Conservation (phyloP, 2,888 invertebrate genomes). For the Ferrisia virgata region DNA sequence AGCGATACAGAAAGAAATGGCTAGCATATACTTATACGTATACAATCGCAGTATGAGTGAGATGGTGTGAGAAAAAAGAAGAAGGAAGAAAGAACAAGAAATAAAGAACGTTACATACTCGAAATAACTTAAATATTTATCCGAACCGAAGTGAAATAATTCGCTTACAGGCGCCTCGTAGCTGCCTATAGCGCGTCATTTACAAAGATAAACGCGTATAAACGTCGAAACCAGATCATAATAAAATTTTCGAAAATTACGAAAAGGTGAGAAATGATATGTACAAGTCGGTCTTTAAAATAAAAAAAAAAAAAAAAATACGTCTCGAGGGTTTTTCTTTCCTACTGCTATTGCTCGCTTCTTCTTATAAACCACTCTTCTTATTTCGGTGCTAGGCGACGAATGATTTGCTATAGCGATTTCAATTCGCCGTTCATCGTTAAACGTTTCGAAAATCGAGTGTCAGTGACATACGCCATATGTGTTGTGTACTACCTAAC, state of each 20-base stretch:
- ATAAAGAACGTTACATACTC: background rate
- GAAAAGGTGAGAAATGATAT: conserved; percentile 36
- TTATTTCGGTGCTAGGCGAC: background rate
- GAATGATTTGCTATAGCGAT: conserved; percentile 24
- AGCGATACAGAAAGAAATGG: too few relatives aligned
- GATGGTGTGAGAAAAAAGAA: background rate
- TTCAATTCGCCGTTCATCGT: conserved; percentile 19
- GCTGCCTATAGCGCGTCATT: background rate
- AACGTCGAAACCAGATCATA: conserved; percentile 20
- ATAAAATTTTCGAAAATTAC: conserved; percentile 37
- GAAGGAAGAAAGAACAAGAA: background rate
- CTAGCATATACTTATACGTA: too few relatives aligned
- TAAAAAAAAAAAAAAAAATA: background rate
- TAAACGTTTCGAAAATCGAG: conserved; percentile 16
- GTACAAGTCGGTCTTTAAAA: conserved; percentile 32
- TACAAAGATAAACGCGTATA: conserved; percentile 7
- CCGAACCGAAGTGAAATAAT: background rate
- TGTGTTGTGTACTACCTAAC: background rate
- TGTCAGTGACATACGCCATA: conserved; percentile 21
- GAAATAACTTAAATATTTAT: conserved; percentile 7
- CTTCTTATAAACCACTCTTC: conserved; percentile 16
- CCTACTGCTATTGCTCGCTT: background rate
- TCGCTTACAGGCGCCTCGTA: background rate
- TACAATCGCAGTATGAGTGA: too few relatives aligned
- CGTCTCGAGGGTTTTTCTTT: background rate